Evolutionary conservation across 1,140 invertebrate species (phyloP).

Genomic region (Drosophila kanapiae): DNA sequence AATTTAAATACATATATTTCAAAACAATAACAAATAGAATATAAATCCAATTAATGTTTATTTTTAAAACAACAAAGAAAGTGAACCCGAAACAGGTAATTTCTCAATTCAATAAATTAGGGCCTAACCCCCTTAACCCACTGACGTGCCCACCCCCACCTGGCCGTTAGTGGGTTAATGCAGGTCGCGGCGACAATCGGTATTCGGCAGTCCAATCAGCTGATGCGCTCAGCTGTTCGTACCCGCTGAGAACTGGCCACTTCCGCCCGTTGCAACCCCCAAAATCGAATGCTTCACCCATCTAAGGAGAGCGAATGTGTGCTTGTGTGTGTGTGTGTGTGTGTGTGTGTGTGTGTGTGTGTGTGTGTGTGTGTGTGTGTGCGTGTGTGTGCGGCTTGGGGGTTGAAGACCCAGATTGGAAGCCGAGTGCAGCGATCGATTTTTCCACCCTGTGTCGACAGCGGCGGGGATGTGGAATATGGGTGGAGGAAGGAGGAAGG

Average conservation of each 20-base stretch:
- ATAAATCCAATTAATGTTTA: neutral
- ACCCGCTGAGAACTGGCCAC: constrained; percentile 44
- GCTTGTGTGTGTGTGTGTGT: constrained; percentile 15
- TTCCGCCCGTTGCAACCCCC: constrained; percentile 62
- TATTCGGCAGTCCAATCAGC: constrained; percentile 30
- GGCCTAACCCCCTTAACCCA: neutral
- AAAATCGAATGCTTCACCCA: neutral
- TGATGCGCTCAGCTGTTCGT: constrained; percentile 57
- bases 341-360: neutral
- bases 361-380: constrained; percentile 10
- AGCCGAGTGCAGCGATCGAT: constrained; percentile 69
- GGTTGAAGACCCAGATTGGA: constrained; percentile 77
- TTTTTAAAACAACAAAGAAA: neutral
- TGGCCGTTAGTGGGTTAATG: constrained; percentile 53
- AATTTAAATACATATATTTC: neutral
- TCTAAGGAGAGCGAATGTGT: constrained; percentile 1
- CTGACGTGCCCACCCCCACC: neutral
- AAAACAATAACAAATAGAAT: neutral
- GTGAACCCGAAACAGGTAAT: too few species aligned
- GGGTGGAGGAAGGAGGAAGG: neutral
- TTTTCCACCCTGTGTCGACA: constrained; percentile 65
- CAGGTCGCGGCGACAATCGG: constrained; percentile 54
- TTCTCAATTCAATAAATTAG: neutral
- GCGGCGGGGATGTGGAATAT: constrained; percentile 7
- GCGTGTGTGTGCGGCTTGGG: constrained; percentile 24